Base-by-base conservation (phyloP, 2,113 vertebrate species). In the Tenebrosternarchus preto region DNA sequence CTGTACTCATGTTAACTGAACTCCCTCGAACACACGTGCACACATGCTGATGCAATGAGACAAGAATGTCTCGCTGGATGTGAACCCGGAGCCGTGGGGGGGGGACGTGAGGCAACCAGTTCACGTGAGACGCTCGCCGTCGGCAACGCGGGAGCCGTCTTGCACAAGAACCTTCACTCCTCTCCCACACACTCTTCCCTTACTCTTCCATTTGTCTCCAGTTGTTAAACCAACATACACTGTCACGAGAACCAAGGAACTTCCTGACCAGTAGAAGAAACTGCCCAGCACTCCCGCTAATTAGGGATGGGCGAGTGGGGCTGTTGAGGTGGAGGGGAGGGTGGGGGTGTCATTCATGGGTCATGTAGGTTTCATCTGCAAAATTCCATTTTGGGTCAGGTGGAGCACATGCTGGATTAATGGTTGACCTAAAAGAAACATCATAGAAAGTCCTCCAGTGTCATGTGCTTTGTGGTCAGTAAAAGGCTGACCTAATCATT, bases 31-130 rank as follows among this genome's bases (percentile, higher is more conserved):
- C 24, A 53, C 55, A 22, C 57, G 25, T 27, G 19, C 50, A 75
- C 73, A 59, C 57, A 24, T 43, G 53, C 46, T 57, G 71, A 66
- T 55, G 53, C 31, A 60, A 2, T 63, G 43, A 46, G 43, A 53
- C 50, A 27, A n/a, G 59, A 72, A 76, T 63, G 73, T 80, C 77
- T 80, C 27, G 77, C 81, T 69, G 71, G 61, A 80, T 84, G 78
- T 82, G 81, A 80, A 81, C 78, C 82, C 17, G 50, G 76, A 73
- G 73, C 71, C 22, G 55, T n/a, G 43, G n/a, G 36, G 55, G 24
- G 22, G 80, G 50, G 79, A 20, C 29, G 50, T 31, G 31, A 24
- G 15, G 71, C 39, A 81, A 36, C 46, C 59, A 60, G 57, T 68
- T 83, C 67, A 85, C 61, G 73, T 71, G 81, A 82, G 71, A 64